phyloP scores from a whole-genome alignment of 2,888 invertebrate species.

The Temnothorax ravouxi region DNA sequence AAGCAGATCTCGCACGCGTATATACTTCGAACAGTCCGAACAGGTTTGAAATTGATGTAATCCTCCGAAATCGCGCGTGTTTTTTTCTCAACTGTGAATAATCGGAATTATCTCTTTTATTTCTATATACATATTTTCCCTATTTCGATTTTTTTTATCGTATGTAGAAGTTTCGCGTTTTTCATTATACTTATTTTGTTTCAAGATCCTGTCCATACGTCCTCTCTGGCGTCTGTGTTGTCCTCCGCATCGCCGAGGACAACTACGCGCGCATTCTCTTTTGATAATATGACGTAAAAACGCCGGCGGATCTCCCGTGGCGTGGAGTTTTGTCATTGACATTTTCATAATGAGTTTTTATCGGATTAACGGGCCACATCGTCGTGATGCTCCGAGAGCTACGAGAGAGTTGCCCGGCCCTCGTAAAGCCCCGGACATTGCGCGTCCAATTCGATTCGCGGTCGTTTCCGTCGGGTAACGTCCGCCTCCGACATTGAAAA shows the following conservation, averaged over 20 bases:
- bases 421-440: constrained; percentile 32
- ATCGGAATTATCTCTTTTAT: neutral
- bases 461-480: constrained; percentile 47
- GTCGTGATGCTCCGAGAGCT: neutral
- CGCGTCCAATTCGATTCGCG: constrained; percentile 54
- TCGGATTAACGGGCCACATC: constrained; percentile 34
- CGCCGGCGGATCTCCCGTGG: constrained; percentile 5
- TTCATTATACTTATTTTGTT: neutral
- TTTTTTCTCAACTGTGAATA: neutral
- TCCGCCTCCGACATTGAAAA: constrained; percentile 49
- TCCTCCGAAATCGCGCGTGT: neutral
- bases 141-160: neutral
- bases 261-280: neutral
- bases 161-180: neutral
- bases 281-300: constrained; percentile 28
- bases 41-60: constrained; percentile 35
- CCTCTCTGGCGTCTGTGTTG: neutral
- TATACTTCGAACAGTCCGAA: constrained; percentile 1
- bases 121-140: neutral
- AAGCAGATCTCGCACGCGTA: constrained; percentile 19
- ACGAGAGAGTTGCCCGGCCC: neutral
- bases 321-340: constrained; percentile 43
- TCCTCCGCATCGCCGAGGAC: neutral
- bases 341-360: constrained; percentile 54
- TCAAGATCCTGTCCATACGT: neutral